Evolutionary conservation across 2,888 invertebrate species (phyloP), one percentile per base, ranked within the genome.

Genomic region (Abscondita cerata): DNA sequence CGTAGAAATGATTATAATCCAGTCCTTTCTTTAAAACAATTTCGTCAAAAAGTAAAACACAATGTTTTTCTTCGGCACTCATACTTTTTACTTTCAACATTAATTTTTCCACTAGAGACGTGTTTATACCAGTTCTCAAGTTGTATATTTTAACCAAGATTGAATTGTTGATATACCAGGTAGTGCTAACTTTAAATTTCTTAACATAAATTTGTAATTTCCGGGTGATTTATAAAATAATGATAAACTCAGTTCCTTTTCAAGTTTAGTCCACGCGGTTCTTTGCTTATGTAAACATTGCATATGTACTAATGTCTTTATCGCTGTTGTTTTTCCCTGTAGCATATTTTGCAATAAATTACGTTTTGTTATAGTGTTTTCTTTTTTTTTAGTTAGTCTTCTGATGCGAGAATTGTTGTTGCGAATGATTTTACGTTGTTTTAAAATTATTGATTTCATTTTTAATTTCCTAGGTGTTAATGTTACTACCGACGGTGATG

Each of bases 181-280:
- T n/a, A n/a, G n/a, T n/a, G n/a, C n/a, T n/a, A n/a, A n/a, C n/a
- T n/a, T n/a, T n/a, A n/a, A n/a, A n/a, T n/a, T n/a, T n/a, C n/a
- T n/a, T n/a, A n/a, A n/a, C n/a, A n/a, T n/a, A n/a, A n/a, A n/a
- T n/a, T n/a, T n/a, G 11, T 41, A 41, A 16, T 15, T 18, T 18
- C 13, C 18, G 16, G 44, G 44, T 9, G 44, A 44, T 18, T 44
- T 44, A 44, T 44, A 44, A 19, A 18, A 44, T 18, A 44, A 44
- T 11, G 44, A 16, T 44, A 44, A 18, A 16, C 18, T 19, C 18
- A 44, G n/a, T 11, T 18, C n/a, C 18, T 44, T 44, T 44, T 44
- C 18, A 8, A 18, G n/a, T n/a, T 44, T 44, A 18, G 11, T 44
- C 44, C 44, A 44, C 16, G 18, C 19, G 15, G 44, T 44, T 44